phyloP scores from a whole-genome alignment of 2,797 vertebrate genomes.

The Thamnophis elegans region DNA sequence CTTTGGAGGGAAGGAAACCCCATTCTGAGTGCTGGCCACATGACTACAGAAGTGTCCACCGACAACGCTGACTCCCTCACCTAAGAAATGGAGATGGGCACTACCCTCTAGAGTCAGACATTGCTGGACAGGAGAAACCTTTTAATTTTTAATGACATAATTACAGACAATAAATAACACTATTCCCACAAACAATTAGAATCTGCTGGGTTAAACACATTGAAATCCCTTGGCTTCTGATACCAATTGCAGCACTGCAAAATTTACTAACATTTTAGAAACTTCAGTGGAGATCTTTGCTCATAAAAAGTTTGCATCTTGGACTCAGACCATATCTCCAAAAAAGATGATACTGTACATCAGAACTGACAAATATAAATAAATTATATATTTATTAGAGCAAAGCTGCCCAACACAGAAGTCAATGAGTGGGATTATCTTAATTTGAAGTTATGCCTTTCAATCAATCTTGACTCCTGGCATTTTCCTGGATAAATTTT shows the following conservation, averaged over 20 bases:
- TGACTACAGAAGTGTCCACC: not conserved
- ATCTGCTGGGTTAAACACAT: not conserved
- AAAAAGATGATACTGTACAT: not conserved
- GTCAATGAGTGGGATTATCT: not conserved
- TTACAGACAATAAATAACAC: not conserved
- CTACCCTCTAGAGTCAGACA: not conserved
- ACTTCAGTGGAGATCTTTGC: not conserved
- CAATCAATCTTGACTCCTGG: not conserved
- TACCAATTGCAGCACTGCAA: not conserved
- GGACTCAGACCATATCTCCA: not conserved
- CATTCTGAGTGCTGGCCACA: not conserved
- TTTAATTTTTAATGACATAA: not conserved
- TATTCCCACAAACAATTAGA: not conserved
- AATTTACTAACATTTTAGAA: not conserved
- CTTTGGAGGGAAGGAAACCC: no score
- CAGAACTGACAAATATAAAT: not conserved
- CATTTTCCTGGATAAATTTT: not conserved
- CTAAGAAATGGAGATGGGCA: not conserved
- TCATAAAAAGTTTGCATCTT: not conserved
- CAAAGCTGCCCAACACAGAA: not conserved
- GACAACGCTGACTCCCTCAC: not conserved
- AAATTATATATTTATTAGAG: not conserved
- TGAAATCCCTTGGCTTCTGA: not conserved
- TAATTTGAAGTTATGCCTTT: not conserved
- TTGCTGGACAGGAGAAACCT: not conserved